Evolutionary conservation across 2,888 invertebrate genomes (phyloP).

Genomic region (Caenorhabditis becei): DNA sequence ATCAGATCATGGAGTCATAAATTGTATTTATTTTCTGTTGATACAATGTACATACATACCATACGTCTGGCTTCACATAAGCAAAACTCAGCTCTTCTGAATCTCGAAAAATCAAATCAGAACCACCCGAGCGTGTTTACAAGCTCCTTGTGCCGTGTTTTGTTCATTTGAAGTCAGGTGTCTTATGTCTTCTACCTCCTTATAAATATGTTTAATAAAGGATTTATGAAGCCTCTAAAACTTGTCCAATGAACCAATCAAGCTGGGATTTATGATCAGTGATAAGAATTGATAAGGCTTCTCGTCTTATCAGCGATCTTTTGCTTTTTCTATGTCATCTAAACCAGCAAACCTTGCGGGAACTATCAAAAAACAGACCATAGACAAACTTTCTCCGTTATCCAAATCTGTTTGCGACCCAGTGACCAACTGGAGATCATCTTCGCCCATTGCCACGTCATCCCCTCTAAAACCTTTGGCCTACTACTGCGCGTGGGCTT

Average conservation of each 20-base stretch:
- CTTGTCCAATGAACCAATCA: no score
- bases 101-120: no score
- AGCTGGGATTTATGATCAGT: background rate
- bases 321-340: background rate
- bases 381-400: background rate
- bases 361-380: background rate
- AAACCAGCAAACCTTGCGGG: no score
- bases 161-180: no score
- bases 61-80: background rate
- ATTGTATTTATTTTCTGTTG: background rate
- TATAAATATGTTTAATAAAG: no score
- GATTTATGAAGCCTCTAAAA: no score
- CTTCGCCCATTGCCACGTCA: slow-evolving; percentile 15
- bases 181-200: no score
- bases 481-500: background rate
- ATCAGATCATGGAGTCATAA: slow-evolving; percentile 51
- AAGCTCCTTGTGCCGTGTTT: no score
- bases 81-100: no score
- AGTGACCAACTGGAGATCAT: slow-evolving; percentile 36
- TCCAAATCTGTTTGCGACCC: slow-evolving; percentile 20
- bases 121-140: no score
- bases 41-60: background rate
- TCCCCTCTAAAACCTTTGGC: background rate
- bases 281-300: background rate
- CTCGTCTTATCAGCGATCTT: no score